Percentiles rank a stretch among this genome's conserved stretches.
Evolutionary conservation across 2,113 vertebrate genomes (phyloP).

Genomic region (Microcebus ravelobensis): DNA sequence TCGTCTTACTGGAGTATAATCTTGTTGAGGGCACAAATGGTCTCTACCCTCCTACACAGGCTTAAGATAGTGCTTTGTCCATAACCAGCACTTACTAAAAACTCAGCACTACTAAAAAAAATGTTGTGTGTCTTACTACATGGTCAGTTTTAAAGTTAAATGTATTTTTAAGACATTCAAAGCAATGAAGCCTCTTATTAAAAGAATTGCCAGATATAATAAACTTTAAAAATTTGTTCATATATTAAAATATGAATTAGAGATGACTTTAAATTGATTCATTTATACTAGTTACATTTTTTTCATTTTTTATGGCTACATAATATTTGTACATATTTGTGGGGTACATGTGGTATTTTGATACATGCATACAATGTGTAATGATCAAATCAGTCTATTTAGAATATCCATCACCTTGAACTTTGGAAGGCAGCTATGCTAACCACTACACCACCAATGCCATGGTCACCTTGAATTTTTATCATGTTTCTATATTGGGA

Average conservation of each 20-base stretch:
- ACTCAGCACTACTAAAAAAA: neutral
- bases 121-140: neutral
- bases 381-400: neutral
- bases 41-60: neutral
- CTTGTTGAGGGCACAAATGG: neutral
- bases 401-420: neutral
- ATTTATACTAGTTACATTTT: neutral
- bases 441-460: too few species aligned
- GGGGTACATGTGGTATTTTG: neutral
- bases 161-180: neutral
- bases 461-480: neutral
- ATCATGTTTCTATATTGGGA: neutral
- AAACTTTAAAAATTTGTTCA: neutral
- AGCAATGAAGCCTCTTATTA: neutral
- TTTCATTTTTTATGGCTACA: neutral
- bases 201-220: neutral
- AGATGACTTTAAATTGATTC: neutral
- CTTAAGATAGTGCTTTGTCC: neutral
- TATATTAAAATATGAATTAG: conserved; percentile 23
- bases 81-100: conserved; percentile 20
- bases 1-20: neutral
- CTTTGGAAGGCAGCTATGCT: neutral
- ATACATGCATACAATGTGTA: neutral
- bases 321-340: neutral
- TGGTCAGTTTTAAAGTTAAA: neutral